Base-by-base conservation (phyloP, 2,888 invertebrate genomes). In the Drosophila dives region DNA sequence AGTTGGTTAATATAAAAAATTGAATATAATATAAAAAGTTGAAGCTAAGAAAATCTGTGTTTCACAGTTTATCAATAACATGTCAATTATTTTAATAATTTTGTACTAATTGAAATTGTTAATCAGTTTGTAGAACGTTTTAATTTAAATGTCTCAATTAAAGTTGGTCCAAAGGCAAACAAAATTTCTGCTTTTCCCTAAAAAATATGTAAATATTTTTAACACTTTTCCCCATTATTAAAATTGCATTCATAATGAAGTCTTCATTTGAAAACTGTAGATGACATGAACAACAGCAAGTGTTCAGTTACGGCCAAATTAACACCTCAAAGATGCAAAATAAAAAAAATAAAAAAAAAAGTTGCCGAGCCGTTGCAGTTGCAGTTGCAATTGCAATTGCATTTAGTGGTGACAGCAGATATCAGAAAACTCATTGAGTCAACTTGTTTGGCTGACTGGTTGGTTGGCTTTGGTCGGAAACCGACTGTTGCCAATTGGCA, bases 351-450 rank as follows among this genome's bases (percentile, higher is more conserved):
- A 8, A n/a, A 17, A 15, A 40, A 29, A 34, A 11, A 53, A 72
- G 64, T 69, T 51, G 34, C 6, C 50, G 42, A n/a, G 74, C 26
- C 20, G 55, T 48, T 55, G 65, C 53, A 11, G 58, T 59, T 56
- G 49, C 63, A 51, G 54, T 72, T 72, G 77, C 73, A 65, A 53
- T 79, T 72, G 77, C 72, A 66, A 62, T 81, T 79, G 70, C 64
- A 64, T 70, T 83, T 73, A 60, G 77, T 81, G 84, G 72, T 86
- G 85, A 85, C 85, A 89, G 87, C 89, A 89, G 87, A 84, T 81
- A 87, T 87, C 82, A 55, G 63, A 79, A 79, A 71, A 63, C 26
- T 75, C 51, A 75, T 80, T 80, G 59, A 58, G 83, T 33, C 62
- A 70, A 79, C 76, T 83, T 81, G 87, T 72, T 75, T 59, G 73